Evolutionary conservation across 1,140 invertebrate genomes (phyloP).

Genomic region (Onthophagus taurus): DNA sequence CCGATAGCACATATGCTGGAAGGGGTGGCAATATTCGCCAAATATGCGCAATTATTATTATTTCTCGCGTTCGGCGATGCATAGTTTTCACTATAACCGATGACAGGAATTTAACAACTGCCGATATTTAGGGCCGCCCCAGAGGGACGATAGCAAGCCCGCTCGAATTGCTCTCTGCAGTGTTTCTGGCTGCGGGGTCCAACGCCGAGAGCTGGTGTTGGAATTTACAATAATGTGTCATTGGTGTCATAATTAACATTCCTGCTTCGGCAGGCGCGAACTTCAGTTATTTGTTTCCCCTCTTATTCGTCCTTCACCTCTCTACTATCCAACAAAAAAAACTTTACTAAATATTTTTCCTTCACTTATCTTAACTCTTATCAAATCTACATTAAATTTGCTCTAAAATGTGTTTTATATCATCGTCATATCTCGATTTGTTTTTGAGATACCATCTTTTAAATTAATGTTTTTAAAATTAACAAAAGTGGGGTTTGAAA

Average conservation of each 20-base stretch:
- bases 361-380: too few species aligned
- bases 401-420: too few species aligned
- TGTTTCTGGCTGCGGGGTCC: conserved; percentile 20
- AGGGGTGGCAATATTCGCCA: conserved; percentile 10
- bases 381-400: too few species aligned
- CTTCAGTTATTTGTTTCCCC: too few species aligned
- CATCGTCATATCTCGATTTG: too few species aligned
- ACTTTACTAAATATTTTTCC: too few species aligned
- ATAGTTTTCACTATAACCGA: conserved; percentile 29
- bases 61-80: conserved; percentile 26
- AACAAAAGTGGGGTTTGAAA: too few species aligned
- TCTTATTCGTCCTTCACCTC: too few species aligned
- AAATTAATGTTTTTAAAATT: too few species aligned
- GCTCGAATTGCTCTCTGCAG: background rate
- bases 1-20: too few species aligned
- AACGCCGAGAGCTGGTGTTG: conserved; percentile 26
- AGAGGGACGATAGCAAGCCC: conserved; percentile 11
- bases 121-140: conserved; percentile 28
- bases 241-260: conserved; percentile 34
- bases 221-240: conserved; percentile 32
- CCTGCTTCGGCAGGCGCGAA: conserved; percentile 23
- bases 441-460: too few species aligned
- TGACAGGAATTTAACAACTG: conserved; percentile 35
- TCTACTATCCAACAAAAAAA: too few species aligned
- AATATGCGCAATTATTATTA: conserved; percentile 11